Evolutionary conservation across 2,797 vertebrate species (phyloP).

Genomic region (Liparis tanakae): DNA sequence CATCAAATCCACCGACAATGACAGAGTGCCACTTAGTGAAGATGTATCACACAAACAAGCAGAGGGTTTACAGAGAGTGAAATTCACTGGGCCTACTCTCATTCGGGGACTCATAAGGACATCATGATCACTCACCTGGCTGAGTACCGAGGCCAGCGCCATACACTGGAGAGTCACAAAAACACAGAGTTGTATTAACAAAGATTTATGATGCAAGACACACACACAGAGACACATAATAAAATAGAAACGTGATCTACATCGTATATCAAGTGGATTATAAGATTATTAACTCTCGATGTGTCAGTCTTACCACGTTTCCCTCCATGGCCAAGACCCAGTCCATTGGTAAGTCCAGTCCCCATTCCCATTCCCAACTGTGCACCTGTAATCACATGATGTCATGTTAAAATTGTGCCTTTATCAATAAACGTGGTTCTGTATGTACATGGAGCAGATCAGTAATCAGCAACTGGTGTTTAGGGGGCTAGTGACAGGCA

Average conservation of each 20-base stretch:
- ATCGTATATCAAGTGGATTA: background rate
- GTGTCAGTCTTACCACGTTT: constrained; percentile 66
- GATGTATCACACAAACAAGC: constrained; percentile 43
- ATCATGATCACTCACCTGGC: constrained; percentile 64
- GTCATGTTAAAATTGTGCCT: background rate
- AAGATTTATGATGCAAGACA: background rate
- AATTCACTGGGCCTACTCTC: constrained; percentile 7
- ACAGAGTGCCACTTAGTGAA: constrained; percentile 24
- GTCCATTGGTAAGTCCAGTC: constrained; percentile 60
- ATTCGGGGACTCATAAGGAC: background rate
- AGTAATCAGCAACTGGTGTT: background rate
- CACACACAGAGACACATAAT: too few relatives aligned
- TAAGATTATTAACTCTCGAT: background rate
- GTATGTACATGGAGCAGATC: background rate
- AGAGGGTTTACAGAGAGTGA: background rate
- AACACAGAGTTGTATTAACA: constrained; percentile 3
- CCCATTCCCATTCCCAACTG: constrained; percentile 65
- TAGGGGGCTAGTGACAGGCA: background rate
- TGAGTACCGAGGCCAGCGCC: constrained; percentile 64
- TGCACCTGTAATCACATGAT: constrained; percentile 48
- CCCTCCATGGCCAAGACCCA: constrained; percentile 61
- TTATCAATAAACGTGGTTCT: background rate
- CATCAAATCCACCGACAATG: constrained; percentile 32
- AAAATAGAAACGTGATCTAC: background rate
- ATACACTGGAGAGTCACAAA: constrained; percentile 66